These are phyloP conservation scores for Laticauda colubrina DNA, from an alignment of 2,113 vertebrate genomes.

Conservation along the genomic window DNA sequence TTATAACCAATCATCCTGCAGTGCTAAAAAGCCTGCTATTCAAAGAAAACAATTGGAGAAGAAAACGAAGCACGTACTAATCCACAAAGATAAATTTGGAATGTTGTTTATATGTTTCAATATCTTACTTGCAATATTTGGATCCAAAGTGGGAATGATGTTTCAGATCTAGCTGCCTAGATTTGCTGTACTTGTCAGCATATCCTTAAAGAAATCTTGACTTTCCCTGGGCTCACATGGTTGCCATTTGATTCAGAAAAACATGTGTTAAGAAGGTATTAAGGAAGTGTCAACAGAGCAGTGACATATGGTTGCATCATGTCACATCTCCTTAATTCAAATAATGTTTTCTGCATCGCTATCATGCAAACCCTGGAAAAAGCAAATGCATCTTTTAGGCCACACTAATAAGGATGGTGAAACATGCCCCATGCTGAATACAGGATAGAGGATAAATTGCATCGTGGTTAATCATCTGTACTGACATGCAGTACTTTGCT, in stretches of 20 bases:
- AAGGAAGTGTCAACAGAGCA: background rate
- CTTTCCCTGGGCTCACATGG: background rate
- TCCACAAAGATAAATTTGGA: background rate
- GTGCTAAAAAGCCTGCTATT: background rate
- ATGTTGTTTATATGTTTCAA: background rate
- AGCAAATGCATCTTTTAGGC: background rate
- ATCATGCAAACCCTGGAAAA: background rate
- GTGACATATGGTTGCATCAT: background rate
- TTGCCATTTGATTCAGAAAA: background rate
- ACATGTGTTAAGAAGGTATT: background rate
- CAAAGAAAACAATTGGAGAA: background rate
- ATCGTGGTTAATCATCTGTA: background rate
- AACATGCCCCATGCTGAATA: background rate
- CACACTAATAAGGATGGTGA: background rate
- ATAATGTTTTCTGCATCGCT: background rate
- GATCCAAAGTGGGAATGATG: background rate
- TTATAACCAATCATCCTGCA: background rate
- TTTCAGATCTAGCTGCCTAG: background rate
- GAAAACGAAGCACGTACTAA: background rate
- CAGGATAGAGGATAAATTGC: background rate
- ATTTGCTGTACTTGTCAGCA: background rate
- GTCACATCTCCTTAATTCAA: background rate
- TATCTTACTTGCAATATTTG: background rate
- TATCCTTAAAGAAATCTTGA: background rate
- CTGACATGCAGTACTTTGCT: background rate